Evolutionary conservation across 2,888 invertebrate species (phyloP), one percentile per base, ranked within the genome.

Genomic region (Catonia carolina): DNA sequence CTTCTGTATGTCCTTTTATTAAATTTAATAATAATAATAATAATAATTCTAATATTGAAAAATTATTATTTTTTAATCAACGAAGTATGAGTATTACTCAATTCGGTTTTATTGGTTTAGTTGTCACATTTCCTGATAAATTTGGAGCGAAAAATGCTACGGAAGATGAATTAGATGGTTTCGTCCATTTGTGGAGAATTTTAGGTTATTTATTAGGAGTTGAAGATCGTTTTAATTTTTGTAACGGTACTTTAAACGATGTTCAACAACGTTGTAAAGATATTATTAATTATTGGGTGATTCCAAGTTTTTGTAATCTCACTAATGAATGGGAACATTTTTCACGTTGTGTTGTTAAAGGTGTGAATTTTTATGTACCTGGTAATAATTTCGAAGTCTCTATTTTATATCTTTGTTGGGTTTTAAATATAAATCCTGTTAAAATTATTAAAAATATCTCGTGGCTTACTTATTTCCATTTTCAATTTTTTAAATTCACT

Each of bases 1-100:
- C 42, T 12, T n/a, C 61, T 0, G 22, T 65, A 1, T 68, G 68
- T 48, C 64, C 55, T 10, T 10, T 23, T 2, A 14, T 15, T 37
- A 51, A 3, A 8, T 12, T 8, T 6, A n/a, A 22, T 10, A 3
- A n/a, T 1, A 22, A 4, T 1, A 51, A 23, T 3, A 18, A 20
- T 2, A 27, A 14, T 17, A 39, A 47, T n/a, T n/a, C n/a, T n/a
- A n/a, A n/a, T n/a, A n/a, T n/a, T n/a, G n/a, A n/a, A n/a, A 45
- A 51, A 2, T 47, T 27, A 23, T 33, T 59, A 20, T 66, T 66
- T 51, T 55, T 79, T 3, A 76, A 73, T 55, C 80, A 80, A 62
- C 70, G 71, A 31, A 77, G 78, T 60, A 78, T 80, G 79, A 68
- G 72, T 0, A 42, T 72, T 2, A 79, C 79, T 0, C 78, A 78